Evolutionary conservation across 2,888 invertebrate genomes (phyloP).

Genomic region (Volucella bombylans): DNA sequence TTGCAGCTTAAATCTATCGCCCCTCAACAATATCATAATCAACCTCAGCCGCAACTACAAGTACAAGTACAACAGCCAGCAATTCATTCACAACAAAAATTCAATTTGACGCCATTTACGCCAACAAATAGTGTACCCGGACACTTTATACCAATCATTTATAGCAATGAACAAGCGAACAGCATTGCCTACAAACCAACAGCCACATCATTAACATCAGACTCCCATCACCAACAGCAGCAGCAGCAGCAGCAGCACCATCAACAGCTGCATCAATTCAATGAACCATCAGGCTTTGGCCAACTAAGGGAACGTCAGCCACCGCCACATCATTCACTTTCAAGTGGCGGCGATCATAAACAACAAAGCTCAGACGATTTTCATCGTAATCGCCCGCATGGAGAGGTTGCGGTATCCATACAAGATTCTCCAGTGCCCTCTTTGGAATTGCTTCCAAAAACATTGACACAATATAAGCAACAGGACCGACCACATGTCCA

Average conservation of each 20-base stretch:
- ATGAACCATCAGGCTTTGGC: slow-evolving; percentile 40
- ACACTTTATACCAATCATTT: slow-evolving; percentile 84
- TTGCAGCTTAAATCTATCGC: slow-evolving; percentile 46
- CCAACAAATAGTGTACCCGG: slow-evolving; percentile 84
- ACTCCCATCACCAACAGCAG: slow-evolving; percentile 52
- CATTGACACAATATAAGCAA: slow-evolving; percentile 58
- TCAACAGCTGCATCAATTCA: slow-evolving; percentile 54
- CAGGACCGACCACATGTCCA: slow-evolving; percentile 61
- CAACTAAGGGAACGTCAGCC: slow-evolving; percentile 52
- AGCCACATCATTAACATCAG: slow-evolving; percentile 21
- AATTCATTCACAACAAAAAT: slow-evolving; percentile 79
- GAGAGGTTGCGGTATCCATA: slow-evolving; percentile 48
- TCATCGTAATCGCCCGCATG: slow-evolving; percentile 57
- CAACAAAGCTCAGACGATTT: slow-evolving; percentile 56
- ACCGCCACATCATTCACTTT: slow-evolving; percentile 37
- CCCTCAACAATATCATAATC: slow-evolving; percentile 74
- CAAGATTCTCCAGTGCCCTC: slow-evolving; percentile 39
- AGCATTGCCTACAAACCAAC: slow-evolving; percentile 64
- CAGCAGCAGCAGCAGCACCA: slow-evolving; percentile 39
- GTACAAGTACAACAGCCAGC: slow-evolving; percentile 42
- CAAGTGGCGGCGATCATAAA: slow-evolving; percentile 39
- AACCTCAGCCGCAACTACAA: slow-evolving; percentile 71
- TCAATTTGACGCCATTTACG: slow-evolving; percentile 84
- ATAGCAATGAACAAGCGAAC: slow-evolving; percentile 75
- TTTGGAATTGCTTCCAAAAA: slow-evolving; percentile 52